A percentile compares a stretch with the other conserved stretches of the same genome.
phyloP scores from a whole-genome alignment of 2,113 vertebrate genomes.

The Thomomys bottae region DNA sequence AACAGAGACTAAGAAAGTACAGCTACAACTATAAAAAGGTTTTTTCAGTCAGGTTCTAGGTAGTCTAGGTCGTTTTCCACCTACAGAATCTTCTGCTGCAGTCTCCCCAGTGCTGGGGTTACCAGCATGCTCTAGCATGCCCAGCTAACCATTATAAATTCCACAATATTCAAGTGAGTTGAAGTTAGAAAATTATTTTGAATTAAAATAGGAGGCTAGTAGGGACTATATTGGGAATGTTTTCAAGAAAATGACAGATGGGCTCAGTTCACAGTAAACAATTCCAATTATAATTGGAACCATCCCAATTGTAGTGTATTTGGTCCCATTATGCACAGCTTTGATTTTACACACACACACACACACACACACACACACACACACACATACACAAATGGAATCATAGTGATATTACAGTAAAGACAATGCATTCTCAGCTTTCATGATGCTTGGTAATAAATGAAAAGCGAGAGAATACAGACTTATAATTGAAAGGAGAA shows the following conservation, averaged over 20 bases:
- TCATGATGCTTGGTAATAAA: neutral
- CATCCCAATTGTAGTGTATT: neutral
- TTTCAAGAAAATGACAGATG: neutral
- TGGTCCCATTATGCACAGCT: neutral
- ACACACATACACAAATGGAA: neutral
- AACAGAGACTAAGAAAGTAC: neutral
- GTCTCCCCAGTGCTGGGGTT: too few species aligned
- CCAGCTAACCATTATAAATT: neutral
- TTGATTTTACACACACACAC: slow-evolving; percentile 9
- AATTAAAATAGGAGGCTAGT: neutral
- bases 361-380: too few species aligned
- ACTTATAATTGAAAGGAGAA: neutral
- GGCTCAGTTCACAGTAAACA: neutral
- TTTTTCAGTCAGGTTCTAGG: too few species aligned
- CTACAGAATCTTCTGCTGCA: too few species aligned
- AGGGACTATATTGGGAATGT: neutral
- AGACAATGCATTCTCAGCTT: neutral
- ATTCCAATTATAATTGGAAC: slow-evolving; percentile 6
- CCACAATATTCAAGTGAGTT: neutral
- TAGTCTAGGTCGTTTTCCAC: too few species aligned
- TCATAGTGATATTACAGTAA: neutral
- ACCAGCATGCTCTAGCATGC: too few species aligned
- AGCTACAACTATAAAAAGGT: neutral
- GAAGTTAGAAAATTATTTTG: neutral
- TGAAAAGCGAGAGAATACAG: neutral